Evolutionary conservation across 1,140 invertebrate species (phyloP), one percentile per base, ranked within the genome.

Genomic region (Carposina sasakii): DNA sequence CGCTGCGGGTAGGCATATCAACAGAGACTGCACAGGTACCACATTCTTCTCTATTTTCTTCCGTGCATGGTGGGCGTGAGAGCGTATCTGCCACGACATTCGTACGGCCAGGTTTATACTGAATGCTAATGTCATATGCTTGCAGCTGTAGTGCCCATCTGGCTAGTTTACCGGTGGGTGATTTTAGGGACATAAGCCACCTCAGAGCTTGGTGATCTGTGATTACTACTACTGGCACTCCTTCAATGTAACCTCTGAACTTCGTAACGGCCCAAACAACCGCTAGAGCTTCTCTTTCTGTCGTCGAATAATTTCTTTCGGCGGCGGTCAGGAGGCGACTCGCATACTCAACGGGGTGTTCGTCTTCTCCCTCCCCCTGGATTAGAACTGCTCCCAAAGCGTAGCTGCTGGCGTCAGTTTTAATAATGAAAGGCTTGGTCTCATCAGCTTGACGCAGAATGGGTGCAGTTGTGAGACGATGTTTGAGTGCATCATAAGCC

Each of bases 141-240:
- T 86, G 84, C 1, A 88, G 44, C 16, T 34, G 28, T 16, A 86
- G 30, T 1, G 74, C 60, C 87, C 86, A 89, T 21, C 84, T 52
- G 0, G 76, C 76, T 4, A 85, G 33, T 0, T 69, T 36, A n/a
- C 73, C 76, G 0, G 47, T 66, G 0, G 81, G 68, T 8, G 72
- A 70, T 45, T 83, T 87, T 0, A 85, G 52, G 0, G 63, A 59
- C 23, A 74, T 57, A 0, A 89, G 52, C 79, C 84, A 88, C 22
- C 55, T 57, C 8, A 88, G 50, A 0, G 82, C 67, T 53, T 82
- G 79, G 49, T 88, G 86, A 52, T 89, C 85, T 5, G 43, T 48
- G 5, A 10, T 30, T 0, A 62, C 36, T 4, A 20, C n/a, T 16
- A 58, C 24, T 2, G 53, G 54, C 3, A 37, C 58, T 1, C 74